Evolutionary conservation across 2,888 invertebrate species (phyloP).

Genomic region (Oithona nana): DNA sequence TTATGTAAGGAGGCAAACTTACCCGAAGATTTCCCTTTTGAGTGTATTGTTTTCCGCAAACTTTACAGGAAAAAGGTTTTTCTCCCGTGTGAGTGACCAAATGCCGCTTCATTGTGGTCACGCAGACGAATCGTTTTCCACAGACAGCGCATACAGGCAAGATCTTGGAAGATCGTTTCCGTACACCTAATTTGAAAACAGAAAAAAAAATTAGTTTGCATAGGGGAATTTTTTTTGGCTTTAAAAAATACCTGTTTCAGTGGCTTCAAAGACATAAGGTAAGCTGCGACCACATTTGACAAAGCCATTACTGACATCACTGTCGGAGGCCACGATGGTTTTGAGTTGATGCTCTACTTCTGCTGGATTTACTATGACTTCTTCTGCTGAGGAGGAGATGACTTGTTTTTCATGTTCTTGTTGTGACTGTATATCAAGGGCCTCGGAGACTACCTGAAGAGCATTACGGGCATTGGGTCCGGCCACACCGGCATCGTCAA

Average conservation of each 20-base stretch:
- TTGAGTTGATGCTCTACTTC: background rate
- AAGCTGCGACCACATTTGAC: constrained; percentile 10
- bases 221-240: no score
- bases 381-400: background rate
- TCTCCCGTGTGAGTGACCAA: constrained; percentile 17
- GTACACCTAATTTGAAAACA: background rate
- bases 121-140: constrained; percentile 17
- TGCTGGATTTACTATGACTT: background rate
- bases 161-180: constrained; percentile 14
- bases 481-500: no score
- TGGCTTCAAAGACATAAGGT: constrained; percentile 17
- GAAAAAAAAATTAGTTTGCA: background rate
- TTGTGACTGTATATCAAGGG: background rate
- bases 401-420: background rate
- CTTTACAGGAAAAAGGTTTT: constrained; percentile 17
- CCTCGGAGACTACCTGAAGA: background rate
- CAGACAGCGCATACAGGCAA: constrained; percentile 16
- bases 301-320: constrained; percentile 15
- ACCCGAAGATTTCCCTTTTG: constrained; percentile 17
- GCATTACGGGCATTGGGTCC: no score
- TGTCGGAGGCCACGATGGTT: constrained; percentile 16
- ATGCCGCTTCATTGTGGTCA: constrained; percentile 18
- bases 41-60: constrained; percentile 17
- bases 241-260: constrained; percentile 14
- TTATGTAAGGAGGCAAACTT: background rate